Evolutionary conservation across 2,113 vertebrate genomes (phyloP).

Genomic region (Triplophysa dalaica): DNA sequence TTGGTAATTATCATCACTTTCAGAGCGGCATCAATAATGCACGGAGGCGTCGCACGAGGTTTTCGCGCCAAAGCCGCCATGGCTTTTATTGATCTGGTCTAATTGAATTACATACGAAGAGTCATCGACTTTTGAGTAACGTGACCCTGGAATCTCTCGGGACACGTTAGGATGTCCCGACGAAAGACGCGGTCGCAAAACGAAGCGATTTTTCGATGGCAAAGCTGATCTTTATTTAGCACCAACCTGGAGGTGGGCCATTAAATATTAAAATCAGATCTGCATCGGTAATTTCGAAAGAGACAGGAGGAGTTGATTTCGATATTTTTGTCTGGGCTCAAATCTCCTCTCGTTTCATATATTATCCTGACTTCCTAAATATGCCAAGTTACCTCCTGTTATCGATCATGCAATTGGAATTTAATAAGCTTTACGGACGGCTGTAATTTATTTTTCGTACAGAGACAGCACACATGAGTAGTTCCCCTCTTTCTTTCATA

Average conservation of each 20-base stretch:
- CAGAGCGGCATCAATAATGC: conserved; percentile 48
- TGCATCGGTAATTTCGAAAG: conserved; percentile 57
- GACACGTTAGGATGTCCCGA: neutral
- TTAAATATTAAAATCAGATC: conserved; percentile 65
- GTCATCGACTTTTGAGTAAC: conserved; percentile 33
- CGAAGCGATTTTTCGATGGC: neutral
- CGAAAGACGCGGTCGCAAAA: neutral
- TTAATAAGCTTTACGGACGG: conserved; percentile 72
- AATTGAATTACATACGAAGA: conserved; percentile 23
- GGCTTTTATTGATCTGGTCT: conserved; percentile 34
- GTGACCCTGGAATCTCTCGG: conserved; percentile 27
- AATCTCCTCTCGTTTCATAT: conserved; percentile 76
- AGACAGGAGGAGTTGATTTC: conserved; percentile 49
- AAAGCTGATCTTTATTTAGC: conserved; percentile 19
- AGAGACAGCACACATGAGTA: conserved; percentile 41
- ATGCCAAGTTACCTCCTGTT: conserved; percentile 20
- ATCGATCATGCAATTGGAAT: conserved; percentile 70
- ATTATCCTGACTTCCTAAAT: conserved; percentile 60
- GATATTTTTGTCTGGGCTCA: conserved; percentile 69
- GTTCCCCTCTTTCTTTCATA: no score
- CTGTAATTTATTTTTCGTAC: conserved; percentile 68
- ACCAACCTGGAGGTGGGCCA: conserved; percentile 43
- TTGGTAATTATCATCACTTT: conserved; percentile 57
- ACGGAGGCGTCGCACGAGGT: conserved; percentile 29
- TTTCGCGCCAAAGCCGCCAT: conserved; percentile 15